Evolutionary conservation across 2,113 vertebrate species (phyloP), one percentile per base, ranked within the genome.

Genomic region (Toxotes chatareus): DNA sequence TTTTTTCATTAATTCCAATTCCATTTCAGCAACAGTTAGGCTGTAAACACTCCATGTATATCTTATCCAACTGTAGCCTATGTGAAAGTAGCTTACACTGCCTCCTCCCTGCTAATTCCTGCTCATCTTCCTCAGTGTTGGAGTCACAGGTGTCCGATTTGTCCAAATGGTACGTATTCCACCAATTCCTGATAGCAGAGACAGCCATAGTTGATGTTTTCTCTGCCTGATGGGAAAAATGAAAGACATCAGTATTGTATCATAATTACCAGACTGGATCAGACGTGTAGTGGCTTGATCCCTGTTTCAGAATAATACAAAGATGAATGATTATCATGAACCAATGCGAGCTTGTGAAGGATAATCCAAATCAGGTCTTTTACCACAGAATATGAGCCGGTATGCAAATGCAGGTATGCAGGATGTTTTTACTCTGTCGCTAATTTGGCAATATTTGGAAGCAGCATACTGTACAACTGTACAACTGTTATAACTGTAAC

Each of bases 61-160:
- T 21, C 13, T 44, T 34, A 46, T 49, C 49, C 9, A 73, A 31
- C 19, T 36, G 46, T 53, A 44, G 0, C 14, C 7, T 31, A 23
- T 40, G 34, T 56, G 0, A 36, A 70, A 74, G 60, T 4, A 19
- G 7, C 95, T 93, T 93, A 95, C 95, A 85, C 21, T 84, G 90
- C 47, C 76, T 88, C 53, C 66, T 94, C 66, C 83, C 67, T 84
- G 74, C 88, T 62, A 69, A n/a, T 16, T 82, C 88, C n/a, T 93
- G 86, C 46, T 89, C 76, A 0, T 91, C 89, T 21, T 91, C 88
- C 42, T 91, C 86, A 17, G 82, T 83, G 44, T 90, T 76, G 34
- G 89, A 87, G 64, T 84, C 83, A 57, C 69, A 86, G 81, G 80
- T 89, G 80, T 94, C 86, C 0, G 72, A 73, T 56, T 86, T 93